A percentile compares a stretch with the other conserved stretches of the same genome.
Evolutionary conservation across 2,888 invertebrate species (phyloP).

Genomic region (Epistrophe grossulariae): DNA sequence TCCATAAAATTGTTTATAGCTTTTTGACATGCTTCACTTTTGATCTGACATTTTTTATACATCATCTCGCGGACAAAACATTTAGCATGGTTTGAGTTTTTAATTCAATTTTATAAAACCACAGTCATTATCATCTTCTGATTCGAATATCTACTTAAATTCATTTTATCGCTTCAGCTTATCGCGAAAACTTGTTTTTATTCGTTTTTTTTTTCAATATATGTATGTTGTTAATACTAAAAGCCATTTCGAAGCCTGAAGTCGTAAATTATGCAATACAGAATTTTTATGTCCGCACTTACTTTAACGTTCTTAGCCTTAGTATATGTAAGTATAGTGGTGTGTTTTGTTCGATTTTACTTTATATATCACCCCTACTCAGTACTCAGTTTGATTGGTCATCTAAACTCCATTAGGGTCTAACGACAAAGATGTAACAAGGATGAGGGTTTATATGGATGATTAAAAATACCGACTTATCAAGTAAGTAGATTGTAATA

Average conservation of each 20-base stretch:
- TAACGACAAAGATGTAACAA: conserved; percentile 7
- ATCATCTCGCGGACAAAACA: neutral
- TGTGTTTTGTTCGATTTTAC: conserved; percentile 54
- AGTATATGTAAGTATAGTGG: neutral
- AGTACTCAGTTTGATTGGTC: conserved; percentile 59
- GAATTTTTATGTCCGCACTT: conserved; percentile 62
- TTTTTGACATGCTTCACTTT: conserved; percentile 15
- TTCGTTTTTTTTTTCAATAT: neutral
- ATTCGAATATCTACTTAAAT: conserved; percentile 41
- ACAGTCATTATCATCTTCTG: conserved; percentile 20
- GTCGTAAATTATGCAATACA: conserved; percentile 61
- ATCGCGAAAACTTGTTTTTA: conserved; percentile 26
- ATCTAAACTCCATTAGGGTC: conserved; percentile 64
- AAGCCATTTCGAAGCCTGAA: conserved; percentile 27
- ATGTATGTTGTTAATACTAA: conserved; percentile 12
- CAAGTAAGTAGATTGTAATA: neutral
- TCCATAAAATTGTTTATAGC: conserved; percentile 19
- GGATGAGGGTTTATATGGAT: neutral
- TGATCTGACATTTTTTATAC: neutral
- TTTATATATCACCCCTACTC: conserved; percentile 54
- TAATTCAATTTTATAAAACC: conserved; percentile 37
- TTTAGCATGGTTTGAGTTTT: conserved; percentile 3
- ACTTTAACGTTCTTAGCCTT: conserved; percentile 48
- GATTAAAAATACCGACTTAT: conserved; percentile 7
- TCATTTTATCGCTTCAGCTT: conserved; percentile 22